Evolutionary conservation across 2,113 vertebrate genomes (phyloP), one percentile per base, ranked within the genome.

Genomic region (Cettia cetti): DNA sequence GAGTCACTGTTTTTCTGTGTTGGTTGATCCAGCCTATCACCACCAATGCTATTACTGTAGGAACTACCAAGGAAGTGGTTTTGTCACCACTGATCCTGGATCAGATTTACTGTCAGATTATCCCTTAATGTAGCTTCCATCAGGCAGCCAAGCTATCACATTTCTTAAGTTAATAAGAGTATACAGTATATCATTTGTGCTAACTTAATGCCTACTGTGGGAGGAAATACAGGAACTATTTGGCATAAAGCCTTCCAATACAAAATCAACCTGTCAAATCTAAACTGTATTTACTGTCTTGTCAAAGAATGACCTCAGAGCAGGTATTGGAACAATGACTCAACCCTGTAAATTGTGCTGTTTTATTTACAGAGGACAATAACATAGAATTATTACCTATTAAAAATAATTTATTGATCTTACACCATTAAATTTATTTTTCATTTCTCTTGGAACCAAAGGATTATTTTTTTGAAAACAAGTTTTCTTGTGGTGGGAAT

Each of bases 111-210:
- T 71, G 4, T 91, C 61, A 69, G 75, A 57, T 90, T 94, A 82
- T 91, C 33, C 77, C 33, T 27, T 83, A 92, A 77, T 83, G 88
- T 70, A 92, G 71, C 63, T 96, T 92, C 47, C 85, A 94, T 88
- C 79, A 82, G 82, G 49, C 63, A 90, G 75, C 92, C 75, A 52
- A 77, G 50, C 75, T 70, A 92, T 94, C 50, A n/a, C 33, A 44
- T 93, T 93, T 92, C 90, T 92, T 66, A 71, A 92, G 77, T 91
- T 93, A 82, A 66, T 93, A 86, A 69, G 65, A 76, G 92, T 33
- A 54, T 39, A 24, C 37, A 80, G 8, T 92, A 26, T 66, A 47
- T 90, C 35, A 74, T 77, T 89, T 94, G 66, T 0, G 0, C 75
- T 80, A 70, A 65, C 88, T 85, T 90, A 77, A 65, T 93, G 79